phyloP scores from a whole-genome alignment of 2,888 invertebrate species.

The Halictus ligatus region DNA sequence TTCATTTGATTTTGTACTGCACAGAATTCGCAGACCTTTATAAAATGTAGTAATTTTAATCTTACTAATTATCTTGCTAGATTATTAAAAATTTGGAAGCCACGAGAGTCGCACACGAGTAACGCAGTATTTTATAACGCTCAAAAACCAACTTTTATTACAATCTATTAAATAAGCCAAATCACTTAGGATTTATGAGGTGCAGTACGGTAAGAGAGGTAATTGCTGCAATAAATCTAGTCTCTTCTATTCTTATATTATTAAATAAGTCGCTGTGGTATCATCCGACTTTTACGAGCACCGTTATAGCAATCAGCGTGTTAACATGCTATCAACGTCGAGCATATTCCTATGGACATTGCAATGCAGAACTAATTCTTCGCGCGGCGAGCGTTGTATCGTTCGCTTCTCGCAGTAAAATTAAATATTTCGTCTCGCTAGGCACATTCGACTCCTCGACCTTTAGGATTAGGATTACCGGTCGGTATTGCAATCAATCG shows the following conservation, averaged over 20 bases:
- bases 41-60: not conserved
- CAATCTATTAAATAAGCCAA: not conserved
- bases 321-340: not conserved
- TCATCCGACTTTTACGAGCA: not conserved
- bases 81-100: too few relatives aligned
- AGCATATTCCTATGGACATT: not conserved
- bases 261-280: not conserved
- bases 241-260: not conserved
- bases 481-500: not conserved
- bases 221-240: not conserved
- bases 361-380: not conserved
- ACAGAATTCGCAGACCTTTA: not conserved
- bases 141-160: not conserved
- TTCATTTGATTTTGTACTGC: not conserved
- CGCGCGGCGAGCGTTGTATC: not conserved
- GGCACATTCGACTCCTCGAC: not conserved
- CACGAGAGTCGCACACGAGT: not conserved
- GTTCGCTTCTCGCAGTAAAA: not conserved
- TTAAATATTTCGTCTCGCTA: not conserved
- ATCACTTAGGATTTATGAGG: not conserved
- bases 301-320: not conserved
- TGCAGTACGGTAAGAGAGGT: not conserved
- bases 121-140: not conserved
- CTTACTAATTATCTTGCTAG: not conserved
- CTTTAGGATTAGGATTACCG: not conserved